Evolutionary conservation across 1,140 invertebrate genomes (phyloP).

Genomic region (Brachionus paranguensis): DNA sequence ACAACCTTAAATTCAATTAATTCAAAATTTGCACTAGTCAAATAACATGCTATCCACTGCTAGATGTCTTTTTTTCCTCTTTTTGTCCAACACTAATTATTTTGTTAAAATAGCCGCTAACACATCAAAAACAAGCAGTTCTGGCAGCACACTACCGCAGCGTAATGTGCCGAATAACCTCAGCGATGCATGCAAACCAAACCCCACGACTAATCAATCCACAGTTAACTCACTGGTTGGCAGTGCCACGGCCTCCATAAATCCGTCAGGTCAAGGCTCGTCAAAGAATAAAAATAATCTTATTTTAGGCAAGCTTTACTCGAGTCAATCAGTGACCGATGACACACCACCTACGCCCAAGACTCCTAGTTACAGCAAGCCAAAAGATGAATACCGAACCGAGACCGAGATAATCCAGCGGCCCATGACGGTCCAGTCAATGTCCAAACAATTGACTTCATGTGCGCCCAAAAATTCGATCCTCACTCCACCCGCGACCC

Average conservation of each 20-base stretch:
- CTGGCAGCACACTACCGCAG: not conserved
- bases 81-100: not conserved
- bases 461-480: slow-evolving; percentile 37
- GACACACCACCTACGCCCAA: slow-evolving; percentile 7
- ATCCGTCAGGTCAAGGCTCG: not conserved
- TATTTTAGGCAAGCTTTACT: slow-evolving; percentile 39
- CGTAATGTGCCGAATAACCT: not conserved
- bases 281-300: slow-evolving; percentile 37
- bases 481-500: slow-evolving; percentile 56
- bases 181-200: slow-evolving; percentile 6
- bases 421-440: not conserved
- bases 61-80: not conserved
- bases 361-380: not conserved
- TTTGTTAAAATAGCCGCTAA: not conserved
- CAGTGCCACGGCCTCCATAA: slow-evolving; percentile 32
- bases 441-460: not conserved
- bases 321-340: not conserved
- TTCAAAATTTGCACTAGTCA: not conserved
- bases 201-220: not conserved
- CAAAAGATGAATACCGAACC: not conserved
- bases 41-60: not conserved
- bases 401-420: slow-evolving; percentile 28
- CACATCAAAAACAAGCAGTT: not conserved
- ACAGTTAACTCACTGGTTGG: slow-evolving; percentile 31
- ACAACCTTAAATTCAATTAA: not conserved